Evolutionary conservation across 35 echinoderm and acorn worm genomes (phyloP).

Genomic region (Apostichopus parvimensis): DNA sequence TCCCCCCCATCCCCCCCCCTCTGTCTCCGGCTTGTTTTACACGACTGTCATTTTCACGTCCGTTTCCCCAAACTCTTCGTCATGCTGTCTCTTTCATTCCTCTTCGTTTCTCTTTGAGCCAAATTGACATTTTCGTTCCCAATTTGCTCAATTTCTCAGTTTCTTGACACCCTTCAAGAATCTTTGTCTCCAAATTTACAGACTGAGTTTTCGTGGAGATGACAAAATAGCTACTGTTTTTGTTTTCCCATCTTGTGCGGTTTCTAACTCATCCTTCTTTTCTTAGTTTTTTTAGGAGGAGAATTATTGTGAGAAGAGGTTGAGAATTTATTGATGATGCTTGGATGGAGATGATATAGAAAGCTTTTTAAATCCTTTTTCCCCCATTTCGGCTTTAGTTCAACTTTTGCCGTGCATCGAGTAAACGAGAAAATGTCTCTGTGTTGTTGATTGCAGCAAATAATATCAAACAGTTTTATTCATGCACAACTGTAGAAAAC

Average conservation of each 20-base stretch:
- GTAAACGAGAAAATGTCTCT: no score
- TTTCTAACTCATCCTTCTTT: no score
- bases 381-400: not conserved
- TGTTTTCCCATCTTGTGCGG: no score
- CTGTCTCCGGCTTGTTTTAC: not conserved
- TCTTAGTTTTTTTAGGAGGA: no score
- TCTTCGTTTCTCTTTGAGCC: not conserved
- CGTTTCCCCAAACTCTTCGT: not conserved
- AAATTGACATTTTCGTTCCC: not conserved
- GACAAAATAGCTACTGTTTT: no score
- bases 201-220: not conserved
- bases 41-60: not conserved
- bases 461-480: no score
- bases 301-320: no score
- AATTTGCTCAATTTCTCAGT: conserved; percentile 3
- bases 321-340: no score
- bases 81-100: not conserved
- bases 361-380: not conserved
- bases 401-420: no score
- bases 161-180: not conserved
- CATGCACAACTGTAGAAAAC: no score
- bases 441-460: no score
- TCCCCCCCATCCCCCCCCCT: not conserved
- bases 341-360: no score
- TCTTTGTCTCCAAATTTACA: not conserved